Conservation (phyloP, 2,888 invertebrate genomes). For the Drosophila pseudotalamancana region DNA sequence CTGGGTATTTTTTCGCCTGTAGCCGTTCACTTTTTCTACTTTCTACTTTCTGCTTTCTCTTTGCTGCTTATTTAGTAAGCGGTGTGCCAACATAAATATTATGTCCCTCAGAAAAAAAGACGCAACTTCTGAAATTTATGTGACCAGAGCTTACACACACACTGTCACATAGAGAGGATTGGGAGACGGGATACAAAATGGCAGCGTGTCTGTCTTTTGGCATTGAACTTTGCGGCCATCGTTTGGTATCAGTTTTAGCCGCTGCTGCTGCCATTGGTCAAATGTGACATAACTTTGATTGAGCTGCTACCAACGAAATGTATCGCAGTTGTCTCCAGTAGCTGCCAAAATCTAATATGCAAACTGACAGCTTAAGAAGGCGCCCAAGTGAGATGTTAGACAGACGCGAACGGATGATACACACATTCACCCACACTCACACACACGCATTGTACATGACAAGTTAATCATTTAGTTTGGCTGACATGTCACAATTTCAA, state of each 20-base stretch:
- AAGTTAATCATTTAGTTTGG: slow-evolving; percentile 78
- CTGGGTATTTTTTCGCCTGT: slow-evolving; percentile 33
- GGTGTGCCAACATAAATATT: slow-evolving; percentile 67
- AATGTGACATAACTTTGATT: slow-evolving; percentile 70
- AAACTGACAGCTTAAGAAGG: slow-evolving; percentile 77
- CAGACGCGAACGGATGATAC: slow-evolving; percentile 39
- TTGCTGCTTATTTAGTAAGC: slow-evolving; percentile 37
- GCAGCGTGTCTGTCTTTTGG: slow-evolving; percentile 14
- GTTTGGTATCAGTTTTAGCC: slow-evolving; percentile 17
- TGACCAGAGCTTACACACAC: slow-evolving; percentile 23
- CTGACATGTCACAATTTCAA: slow-evolving; percentile 77
- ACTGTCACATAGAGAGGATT: not conserved
- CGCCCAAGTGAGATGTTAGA: slow-evolving; percentile 57
- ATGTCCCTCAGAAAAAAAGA: slow-evolving; percentile 33
- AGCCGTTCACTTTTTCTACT: slow-evolving; percentile 13
- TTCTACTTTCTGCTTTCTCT: slow-evolving; percentile 29
- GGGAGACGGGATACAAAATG: not conserved
- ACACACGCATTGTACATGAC: slow-evolving; percentile 47
- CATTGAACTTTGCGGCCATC: slow-evolving; percentile 36
- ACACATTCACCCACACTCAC: slow-evolving; percentile 16
- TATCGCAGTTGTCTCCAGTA: slow-evolving; percentile 3
- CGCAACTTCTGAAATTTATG: slow-evolving; percentile 51
- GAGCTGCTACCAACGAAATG: slow-evolving; percentile 32
- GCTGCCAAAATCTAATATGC: slow-evolving; percentile 57
- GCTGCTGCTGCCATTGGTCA: slow-evolving; percentile 24